phyloP scores from a whole-genome alignment of 1,140 invertebrate species.

The Drosophila burlai region DNA sequence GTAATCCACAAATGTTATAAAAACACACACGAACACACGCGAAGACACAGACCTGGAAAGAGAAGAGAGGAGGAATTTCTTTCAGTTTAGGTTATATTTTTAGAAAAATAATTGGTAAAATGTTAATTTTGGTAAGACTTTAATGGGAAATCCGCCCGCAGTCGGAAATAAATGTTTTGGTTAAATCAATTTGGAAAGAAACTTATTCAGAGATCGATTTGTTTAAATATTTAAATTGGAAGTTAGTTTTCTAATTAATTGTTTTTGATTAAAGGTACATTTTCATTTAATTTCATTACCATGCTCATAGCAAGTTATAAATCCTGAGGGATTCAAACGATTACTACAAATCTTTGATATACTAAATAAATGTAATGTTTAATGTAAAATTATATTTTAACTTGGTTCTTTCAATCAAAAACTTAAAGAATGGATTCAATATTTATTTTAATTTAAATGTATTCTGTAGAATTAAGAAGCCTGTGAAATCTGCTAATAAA shows the following conservation, averaged over 20 bases:
- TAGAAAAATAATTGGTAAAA: conserved; percentile 15
- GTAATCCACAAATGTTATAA: conserved; percentile 72
- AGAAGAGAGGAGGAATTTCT: conserved; percentile 32
- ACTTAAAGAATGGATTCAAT: no score
- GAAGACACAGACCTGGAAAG: conserved; percentile 54
- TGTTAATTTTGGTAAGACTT: conserved; percentile 7
- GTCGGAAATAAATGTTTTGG: neutral
- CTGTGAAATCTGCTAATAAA: neutral
- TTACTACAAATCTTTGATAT: neutral
- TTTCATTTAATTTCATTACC: neutral
- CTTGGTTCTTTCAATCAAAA: no score
- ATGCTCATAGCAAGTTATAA: no score
- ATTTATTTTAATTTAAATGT: no score
- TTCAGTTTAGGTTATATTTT: conserved; percentile 4
- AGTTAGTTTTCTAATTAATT: no score
- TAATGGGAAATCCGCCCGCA: conserved; percentile 3
- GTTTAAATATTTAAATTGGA: neutral
- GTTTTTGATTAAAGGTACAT: neutral
- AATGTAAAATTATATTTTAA: no score
- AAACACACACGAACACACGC: conserved; percentile 42
- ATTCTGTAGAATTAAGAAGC: no score
- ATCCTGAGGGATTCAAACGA: neutral
- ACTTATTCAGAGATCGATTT: neutral
- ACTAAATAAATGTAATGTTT: no score
- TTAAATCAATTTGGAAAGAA: neutral